Conservation (phyloP, 2,888 invertebrate species). For the Tenthredo amoena region DNA sequence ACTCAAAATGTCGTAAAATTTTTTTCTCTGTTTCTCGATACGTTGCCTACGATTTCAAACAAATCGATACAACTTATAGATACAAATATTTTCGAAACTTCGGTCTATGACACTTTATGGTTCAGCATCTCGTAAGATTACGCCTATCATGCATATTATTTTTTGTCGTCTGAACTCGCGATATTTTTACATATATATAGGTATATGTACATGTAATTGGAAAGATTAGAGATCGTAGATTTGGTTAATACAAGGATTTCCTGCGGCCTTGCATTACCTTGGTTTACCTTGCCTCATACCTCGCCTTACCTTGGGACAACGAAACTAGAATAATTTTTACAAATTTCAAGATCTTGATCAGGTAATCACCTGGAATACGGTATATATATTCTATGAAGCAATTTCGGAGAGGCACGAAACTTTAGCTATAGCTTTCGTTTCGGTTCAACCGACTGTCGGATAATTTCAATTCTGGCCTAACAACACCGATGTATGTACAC, state of each 20-base stretch:
- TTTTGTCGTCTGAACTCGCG: neutral
- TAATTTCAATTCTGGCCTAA: neutral
- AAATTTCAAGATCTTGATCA: conserved; percentile 31
- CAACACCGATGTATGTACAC: neutral
- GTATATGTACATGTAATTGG: neutral
- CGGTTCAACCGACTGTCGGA: conserved; percentile 3
- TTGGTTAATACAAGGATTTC: neutral
- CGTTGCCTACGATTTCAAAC: too few relatives aligned
- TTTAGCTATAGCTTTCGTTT: conserved; percentile 14
- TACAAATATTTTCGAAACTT: too few relatives aligned
- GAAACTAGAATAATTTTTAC: conserved; percentile 1
- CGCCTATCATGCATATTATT: neutral
- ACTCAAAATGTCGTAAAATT: too few relatives aligned
- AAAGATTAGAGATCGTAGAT: conserved; percentile 5
- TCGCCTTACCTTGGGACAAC: conserved; percentile 1
- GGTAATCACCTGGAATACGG: conserved; percentile 14
- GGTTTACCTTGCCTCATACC: neutral
- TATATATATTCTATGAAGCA: conserved; percentile 14
- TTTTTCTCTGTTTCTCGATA: too few relatives aligned
- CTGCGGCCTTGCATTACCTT: neutral
- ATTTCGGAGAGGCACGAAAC: conserved; percentile 22
- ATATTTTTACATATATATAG: neutral
- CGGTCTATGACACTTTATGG: too few relatives aligned
- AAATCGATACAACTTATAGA: too few relatives aligned
- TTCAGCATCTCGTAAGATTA: too few relatives aligned